Percentiles rank a stretch among this genome's conserved stretches.
These are phyloP conservation scores for Alethe castanea DNA, from an alignment of 2,113 vertebrate genomes.

Conservation along the genomic window DNA sequence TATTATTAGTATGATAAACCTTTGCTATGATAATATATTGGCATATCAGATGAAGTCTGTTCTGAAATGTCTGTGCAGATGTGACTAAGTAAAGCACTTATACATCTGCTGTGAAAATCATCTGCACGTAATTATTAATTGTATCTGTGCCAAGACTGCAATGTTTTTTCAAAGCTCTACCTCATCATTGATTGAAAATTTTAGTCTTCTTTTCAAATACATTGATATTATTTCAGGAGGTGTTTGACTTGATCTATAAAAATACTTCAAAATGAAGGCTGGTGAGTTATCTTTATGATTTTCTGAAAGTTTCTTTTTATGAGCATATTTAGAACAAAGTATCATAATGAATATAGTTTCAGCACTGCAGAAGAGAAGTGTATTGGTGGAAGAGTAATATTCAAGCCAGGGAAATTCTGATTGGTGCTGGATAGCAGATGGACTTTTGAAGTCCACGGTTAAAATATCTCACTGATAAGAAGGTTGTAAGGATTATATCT, in stretches of 20 bases:
- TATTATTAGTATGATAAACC: neutral
- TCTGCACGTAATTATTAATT: neutral
- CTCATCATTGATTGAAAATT: neutral
- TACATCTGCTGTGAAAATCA: neutral
- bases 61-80: neutral
- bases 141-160: neutral
- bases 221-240: neutral
- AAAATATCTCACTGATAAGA: conserved; percentile 10
- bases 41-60: neutral
- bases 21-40: neutral
- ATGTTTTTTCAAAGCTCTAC: neutral
- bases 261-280: neutral
- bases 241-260: neutral
- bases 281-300: neutral
- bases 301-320: neutral
- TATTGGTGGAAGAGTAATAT: neutral
- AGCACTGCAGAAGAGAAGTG: neutral
- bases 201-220: neutral
- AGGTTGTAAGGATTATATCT: conserved; percentile 13
- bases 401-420: neutral
- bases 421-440: neutral
- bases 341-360: neutral
- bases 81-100: neutral
- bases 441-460: neutral
- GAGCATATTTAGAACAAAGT: neutral